Base-by-base conservation (phyloP, 2,113 vertebrate genomes). In the Delphinus delphis region DNA sequence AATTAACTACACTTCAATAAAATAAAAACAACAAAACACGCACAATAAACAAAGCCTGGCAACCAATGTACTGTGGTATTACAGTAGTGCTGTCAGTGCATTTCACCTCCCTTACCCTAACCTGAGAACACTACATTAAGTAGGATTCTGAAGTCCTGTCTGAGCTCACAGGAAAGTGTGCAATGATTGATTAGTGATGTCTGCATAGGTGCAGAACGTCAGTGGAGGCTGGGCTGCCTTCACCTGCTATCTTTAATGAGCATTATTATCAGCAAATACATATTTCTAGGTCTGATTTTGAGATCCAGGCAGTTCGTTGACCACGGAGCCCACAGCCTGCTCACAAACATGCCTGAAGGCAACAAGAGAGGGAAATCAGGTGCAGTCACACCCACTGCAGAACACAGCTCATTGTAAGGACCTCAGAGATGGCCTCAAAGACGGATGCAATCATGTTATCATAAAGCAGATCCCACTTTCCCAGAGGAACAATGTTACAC, bases 81-180 rank as follows among this genome's bases (percentile, higher is more conserved):
- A 33, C 1, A 71, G 41, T 2, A 33, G 26, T 26, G 33, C 65
- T 7, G 38, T 15, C 23, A 3, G 3, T 4, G 5, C 8, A 0
- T 6, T 18, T 82, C 62, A 0, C 21, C 60, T 41, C 33, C 53
- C 21, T 8, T 6, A 17, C 31, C 31, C 73, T 67, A 26, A 25
- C 21, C 68, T 50, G 28, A 25, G 15, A n/a, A 28, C 50, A 10
- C 50, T 6, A 0, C 13, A 14, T 4, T 41, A 20, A 82, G 65
- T 36, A n/a, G 73, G 73, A 82, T 28, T 38, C 82, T 41, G 81
- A 17, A 25, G 71, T 26, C 38, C n/a, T 50, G 25, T 74, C 58
- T 65, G 73, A 68, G 44, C 76, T 87, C 60, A 17, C 41, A 62
- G 88, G 38, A 41, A 23, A 23, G 38, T 9, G 12, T 23, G 33